Evolutionary conservation across 2,113 vertebrate species (phyloP).

Genomic region (Anser cygnoides): DNA sequence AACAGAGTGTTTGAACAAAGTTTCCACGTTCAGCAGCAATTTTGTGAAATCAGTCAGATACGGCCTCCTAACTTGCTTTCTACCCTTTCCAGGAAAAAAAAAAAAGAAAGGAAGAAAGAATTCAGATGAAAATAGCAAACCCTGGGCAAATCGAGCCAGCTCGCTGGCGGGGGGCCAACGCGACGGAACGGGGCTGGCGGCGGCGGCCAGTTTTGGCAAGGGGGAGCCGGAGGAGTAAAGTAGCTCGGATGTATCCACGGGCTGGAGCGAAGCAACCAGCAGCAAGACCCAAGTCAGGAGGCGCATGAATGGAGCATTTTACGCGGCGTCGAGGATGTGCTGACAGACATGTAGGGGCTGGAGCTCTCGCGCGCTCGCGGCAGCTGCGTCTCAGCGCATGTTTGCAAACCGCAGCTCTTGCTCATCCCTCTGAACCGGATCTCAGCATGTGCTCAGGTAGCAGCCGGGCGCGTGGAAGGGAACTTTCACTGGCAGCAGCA

Average conservation of each 20-base stretch:
- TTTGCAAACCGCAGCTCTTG: not conserved
- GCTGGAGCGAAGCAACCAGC: fast-evolving
- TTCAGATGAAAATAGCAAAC: conserved; percentile 38
- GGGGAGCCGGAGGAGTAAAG: not conserved
- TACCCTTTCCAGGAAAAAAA: not conserved
- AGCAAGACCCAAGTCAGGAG: not conserved
- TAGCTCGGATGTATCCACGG: fast-evolving
- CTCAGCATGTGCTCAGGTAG: not conserved
- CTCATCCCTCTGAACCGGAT: not conserved
- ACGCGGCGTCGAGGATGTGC: not conserved
- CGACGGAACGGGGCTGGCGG: not conserved
- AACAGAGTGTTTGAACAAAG: not conserved
- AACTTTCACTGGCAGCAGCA: not conserved
- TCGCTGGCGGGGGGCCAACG: not conserved
- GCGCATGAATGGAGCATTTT: not conserved
- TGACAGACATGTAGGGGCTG: conserved; percentile 22
- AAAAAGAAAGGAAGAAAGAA: not conserved
- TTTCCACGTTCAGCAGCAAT: not conserved
- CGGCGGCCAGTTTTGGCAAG: not conserved
- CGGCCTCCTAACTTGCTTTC: not conserved
- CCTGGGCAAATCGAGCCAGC: not conserved
- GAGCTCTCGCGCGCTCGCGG: not conserved
- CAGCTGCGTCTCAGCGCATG: not conserved
- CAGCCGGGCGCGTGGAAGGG: not conserved
- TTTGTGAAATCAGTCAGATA: not conserved